Evolutionary conservation across 2,888 invertebrate species (phyloP).

Genomic region (Mythimna vitellina): DNA sequence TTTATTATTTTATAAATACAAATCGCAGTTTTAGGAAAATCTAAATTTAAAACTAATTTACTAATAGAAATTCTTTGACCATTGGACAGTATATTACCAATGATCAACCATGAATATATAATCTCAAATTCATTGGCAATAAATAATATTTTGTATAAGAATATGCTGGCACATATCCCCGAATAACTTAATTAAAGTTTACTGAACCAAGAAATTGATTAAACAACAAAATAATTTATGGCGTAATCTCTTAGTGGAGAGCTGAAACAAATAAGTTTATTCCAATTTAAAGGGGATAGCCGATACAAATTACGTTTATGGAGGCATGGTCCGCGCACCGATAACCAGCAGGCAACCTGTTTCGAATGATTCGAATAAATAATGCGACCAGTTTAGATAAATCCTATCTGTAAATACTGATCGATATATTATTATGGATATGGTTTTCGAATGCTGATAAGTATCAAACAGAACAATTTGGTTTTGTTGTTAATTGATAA

Average conservation of each 20-base stretch:
- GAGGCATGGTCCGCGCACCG: slow-evolving; percentile 80
- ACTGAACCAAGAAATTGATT: slow-evolving; percentile 73
- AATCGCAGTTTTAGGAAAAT: background rate
- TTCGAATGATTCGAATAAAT: slow-evolving; percentile 85
- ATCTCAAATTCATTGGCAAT: slow-evolving; percentile 43
- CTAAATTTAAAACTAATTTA: slow-evolving; percentile 8
- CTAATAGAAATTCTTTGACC: slow-evolving; percentile 18
- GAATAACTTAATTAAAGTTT: slow-evolving; percentile 73
- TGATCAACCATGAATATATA: slow-evolving; percentile 37
- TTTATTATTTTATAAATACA: slow-evolving; percentile 12
- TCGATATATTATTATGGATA: slow-evolving; percentile 83
- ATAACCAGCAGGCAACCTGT: slow-evolving; percentile 86
- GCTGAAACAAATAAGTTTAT: slow-evolving; percentile 84
- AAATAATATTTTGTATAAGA: slow-evolving; percentile 51
- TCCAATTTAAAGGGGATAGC: slow-evolving; percentile 83
- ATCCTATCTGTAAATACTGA: slow-evolving; percentile 87
- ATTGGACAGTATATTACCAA: slow-evolving; percentile 27
- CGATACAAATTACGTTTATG: slow-evolving; percentile 88
- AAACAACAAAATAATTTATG: slow-evolving; percentile 77
- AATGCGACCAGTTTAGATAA: slow-evolving; percentile 87
- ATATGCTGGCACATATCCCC: slow-evolving; percentile 30
- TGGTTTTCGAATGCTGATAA: slow-evolving; percentile 71
- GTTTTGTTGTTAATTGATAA: slow-evolving; percentile 34
- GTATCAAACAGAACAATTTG: slow-evolving; percentile 38
- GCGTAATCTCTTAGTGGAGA: slow-evolving; percentile 73